Evolutionary conservation across 2,888 invertebrate species (phyloP), one percentile per base, ranked within the genome.

Genomic region (Patella depressa): DNA sequence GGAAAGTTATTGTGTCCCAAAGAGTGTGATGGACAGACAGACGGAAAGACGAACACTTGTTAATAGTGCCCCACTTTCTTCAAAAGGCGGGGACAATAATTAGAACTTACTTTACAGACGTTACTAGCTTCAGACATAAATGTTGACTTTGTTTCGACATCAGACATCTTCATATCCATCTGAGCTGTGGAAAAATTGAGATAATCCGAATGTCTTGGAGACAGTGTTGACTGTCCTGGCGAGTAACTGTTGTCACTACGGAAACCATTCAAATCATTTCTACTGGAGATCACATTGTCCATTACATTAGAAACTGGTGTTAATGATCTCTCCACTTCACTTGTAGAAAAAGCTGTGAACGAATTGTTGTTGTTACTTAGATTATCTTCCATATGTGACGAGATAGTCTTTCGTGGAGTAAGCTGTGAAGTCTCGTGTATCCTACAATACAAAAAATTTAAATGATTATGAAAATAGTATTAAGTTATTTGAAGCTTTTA

Each of bases 71-170:
- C 24, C 24, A 24, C 24, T 24, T 24, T 24, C n/a, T n/a, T n/a
- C n/a, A n/a, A n/a, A n/a, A n/a, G n/a, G n/a, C n/a, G n/a, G n/a
- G n/a, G n/a, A n/a, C n/a, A n/a, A n/a, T n/a, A 19, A 19, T 9
- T 19, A 45, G 9, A 12, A 79, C 83, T 82, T 81, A 91, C 96
- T 94, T 94, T 90, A 84, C 92, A 91, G 19, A 92, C 90, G 81
- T 91, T 92, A 75, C 86, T 88, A 74, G 89, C 89, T 78, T 91
- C 90, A 15, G 72, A 34, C 70, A 81, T 75, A 29, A 55, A 75
- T 29, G 59, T 77, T 19, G 65, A 72, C 15, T 72, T 69, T 15
- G 65, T n/a, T 34, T 73, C 59, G 11, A 9, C 19, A 3, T 29
- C 53, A 45, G 45, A 45, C 54, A 29, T 69, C 75, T 82, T 84